phyloP scores from a whole-genome alignment of 2,113 vertebrate species.

The Rallus limicola region DNA sequence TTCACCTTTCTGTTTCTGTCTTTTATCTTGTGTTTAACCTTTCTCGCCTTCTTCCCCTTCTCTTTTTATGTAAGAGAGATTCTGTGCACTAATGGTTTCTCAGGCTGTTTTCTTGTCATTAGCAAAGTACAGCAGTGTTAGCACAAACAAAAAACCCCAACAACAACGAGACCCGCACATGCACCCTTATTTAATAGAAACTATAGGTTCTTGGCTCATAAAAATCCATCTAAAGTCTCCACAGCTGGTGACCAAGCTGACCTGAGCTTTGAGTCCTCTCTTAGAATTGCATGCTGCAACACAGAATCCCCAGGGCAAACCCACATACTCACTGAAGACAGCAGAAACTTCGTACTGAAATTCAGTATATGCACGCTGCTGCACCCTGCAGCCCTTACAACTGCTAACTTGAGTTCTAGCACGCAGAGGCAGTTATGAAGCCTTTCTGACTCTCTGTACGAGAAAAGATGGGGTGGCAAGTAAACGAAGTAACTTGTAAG shows the following conservation, averaged over 20 bases:
- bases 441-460: not conserved
- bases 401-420: not conserved
- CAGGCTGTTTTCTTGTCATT: not conserved
- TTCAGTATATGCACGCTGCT: not conserved
- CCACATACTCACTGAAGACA: not conserved
- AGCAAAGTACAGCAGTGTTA: not conserved
- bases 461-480: not conserved
- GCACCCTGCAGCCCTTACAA: not conserved
- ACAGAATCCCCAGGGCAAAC: not conserved
- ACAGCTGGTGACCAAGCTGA: not conserved
- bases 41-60: not conserved
- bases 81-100: not conserved
- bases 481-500: not conserved
- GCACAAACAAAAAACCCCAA: not conserved
- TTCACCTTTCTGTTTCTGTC: not conserved
- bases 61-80: not conserved
- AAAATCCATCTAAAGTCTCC: not conserved
- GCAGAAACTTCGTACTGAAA: not conserved
- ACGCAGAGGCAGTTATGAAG: not conserved
- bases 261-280: not conserved
- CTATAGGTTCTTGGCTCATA: not conserved
- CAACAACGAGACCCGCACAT: rapidly evolving
- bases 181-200: not conserved
- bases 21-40: not conserved
- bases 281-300: not conserved